Percentiles rank a stretch among this genome's conserved stretches.
Conservation (phyloP, 2,113 vertebrate species). For the Leptobrachium ailaonicum region DNA sequence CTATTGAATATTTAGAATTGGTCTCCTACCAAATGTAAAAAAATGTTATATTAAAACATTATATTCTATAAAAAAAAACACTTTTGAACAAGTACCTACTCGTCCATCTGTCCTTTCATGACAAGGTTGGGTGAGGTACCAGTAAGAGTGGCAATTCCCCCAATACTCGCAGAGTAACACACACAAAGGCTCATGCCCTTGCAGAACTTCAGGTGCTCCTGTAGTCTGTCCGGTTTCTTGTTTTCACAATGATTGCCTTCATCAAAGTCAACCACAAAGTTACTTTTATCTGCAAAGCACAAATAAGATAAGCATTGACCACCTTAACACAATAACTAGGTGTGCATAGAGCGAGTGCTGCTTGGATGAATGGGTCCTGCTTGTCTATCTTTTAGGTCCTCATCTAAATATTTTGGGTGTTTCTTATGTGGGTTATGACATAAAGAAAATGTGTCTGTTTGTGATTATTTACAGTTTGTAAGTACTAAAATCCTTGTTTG, state of each 20-base stretch:
- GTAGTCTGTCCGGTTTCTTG: conserved; percentile 6
- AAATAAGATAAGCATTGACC: conserved; percentile 23
- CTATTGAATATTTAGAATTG: too few species aligned
- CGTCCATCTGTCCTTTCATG: conserved; percentile 83
- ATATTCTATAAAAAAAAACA: too few species aligned
- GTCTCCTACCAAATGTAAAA: too few species aligned
- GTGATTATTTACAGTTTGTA: too few species aligned
- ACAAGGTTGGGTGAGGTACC: conserved; percentile 91
- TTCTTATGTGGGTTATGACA: too few species aligned
- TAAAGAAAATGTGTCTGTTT: too few species aligned
- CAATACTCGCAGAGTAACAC: conserved; percentile 90
- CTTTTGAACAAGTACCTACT: conserved; percentile 68
- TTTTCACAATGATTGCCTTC: not conserved
- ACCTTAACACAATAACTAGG: not conserved
- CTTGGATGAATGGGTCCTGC: too few species aligned
- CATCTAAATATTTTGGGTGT: too few species aligned
- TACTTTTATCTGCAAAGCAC: conserved; percentile 50
- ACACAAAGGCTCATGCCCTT: conserved; percentile 85
- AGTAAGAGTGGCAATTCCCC: conserved; percentile 88
- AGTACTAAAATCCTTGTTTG: too few species aligned
- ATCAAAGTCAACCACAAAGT: conserved; percentile 29
- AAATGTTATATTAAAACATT: too few species aligned
- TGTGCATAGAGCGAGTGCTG: too few species aligned
- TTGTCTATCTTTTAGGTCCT: too few species aligned
- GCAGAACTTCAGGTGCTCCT: conserved; percentile 67